Evolutionary conservation across 1,140 invertebrate genomes (phyloP).

Genomic region (Hycleus phaleratus): DNA sequence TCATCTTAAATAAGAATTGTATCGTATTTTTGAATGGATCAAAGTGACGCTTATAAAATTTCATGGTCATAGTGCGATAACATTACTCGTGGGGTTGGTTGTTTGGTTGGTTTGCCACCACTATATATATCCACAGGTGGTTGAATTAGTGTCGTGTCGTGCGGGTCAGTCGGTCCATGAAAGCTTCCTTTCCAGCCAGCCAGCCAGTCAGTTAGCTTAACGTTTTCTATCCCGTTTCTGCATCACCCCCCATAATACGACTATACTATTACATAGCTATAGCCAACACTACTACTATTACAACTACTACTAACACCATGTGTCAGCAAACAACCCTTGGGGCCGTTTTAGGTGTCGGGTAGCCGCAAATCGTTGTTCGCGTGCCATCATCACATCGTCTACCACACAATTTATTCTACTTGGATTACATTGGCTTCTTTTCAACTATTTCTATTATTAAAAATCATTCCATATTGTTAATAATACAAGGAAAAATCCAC

Average conservation of each 20-base stretch:
- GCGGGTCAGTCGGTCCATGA: conserved; percentile 9
- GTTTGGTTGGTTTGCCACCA: not conserved
- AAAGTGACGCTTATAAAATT: not conserved
- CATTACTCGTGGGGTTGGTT: conserved; percentile 6
- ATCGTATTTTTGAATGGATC: not conserved
- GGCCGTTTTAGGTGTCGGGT: not conserved
- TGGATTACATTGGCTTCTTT: too few relatives aligned
- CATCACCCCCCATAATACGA: too few relatives aligned
- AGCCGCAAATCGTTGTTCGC: conserved; percentile 2
- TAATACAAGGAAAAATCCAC: too few relatives aligned
- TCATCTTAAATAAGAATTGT: conserved; percentile 2
- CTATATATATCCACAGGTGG: conserved; percentile 20
- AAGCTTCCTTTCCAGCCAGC: conserved; percentile 4
- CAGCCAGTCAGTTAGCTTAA: not conserved
- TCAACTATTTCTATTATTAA: too few relatives aligned
- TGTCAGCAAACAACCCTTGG: too few relatives aligned
- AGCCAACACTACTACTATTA: too few relatives aligned
- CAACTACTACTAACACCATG: too few relatives aligned
- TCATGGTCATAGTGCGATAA: conserved; percentile 1
- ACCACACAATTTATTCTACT: too few relatives aligned
- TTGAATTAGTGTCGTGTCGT: conserved; percentile 27
- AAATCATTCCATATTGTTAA: too few relatives aligned
- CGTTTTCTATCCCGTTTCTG: too few relatives aligned
- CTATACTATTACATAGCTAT: too few relatives aligned
- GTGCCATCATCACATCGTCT: too few relatives aligned